Evolutionary conservation across 1,140 invertebrate genomes (phyloP), one percentile per base, ranked within the genome.

Genomic region (Tetramorium simillimum): DNA sequence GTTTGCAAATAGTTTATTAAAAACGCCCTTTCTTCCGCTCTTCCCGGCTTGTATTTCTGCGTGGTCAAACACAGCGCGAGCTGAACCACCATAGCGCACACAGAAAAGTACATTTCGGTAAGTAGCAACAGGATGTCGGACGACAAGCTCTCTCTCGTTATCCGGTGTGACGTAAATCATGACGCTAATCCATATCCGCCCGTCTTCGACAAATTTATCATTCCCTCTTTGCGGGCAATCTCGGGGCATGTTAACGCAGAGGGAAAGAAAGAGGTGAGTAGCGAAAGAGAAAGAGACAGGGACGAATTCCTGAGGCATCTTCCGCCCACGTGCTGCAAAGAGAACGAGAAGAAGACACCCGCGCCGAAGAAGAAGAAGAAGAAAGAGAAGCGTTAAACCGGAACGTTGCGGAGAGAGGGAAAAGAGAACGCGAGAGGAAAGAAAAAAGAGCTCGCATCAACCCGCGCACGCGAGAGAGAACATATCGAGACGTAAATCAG

Each of bases 401-500:
- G 62, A 81, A 73, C 80, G 14, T 49, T 43, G 24, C 21, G 33
- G 24, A 24, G 10, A 43, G 56, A 14, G 63, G 56, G 21, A 56
- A 21, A 43, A 75, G 28, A 9, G 24, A 73, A 28, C 18, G 76
- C 18, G 76, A 37, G 53, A 65, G 76, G 63, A 53, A 46, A 33
- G n/a, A 80, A 37, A 81, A 18, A 24, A 60, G 69, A 46, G 43
- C 7, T 0, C 37, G n/a, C 53, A 21, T 62, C 40, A 40, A 37
- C 24, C 40, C 24, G 69, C 51, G 69, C 69, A 43, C 67, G 51
- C 69, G 33, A 75, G 65, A 28, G 53, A 75, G 40, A 85, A 81
- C 76, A 62, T 78, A 91, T 87, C 78, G 78, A 92, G 85, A 89
- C 90, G 89, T 95, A 95, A 95, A 95, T 95, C 92, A 95, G 88